Base-by-base conservation (phyloP, 1,140 invertebrate genomes). In the Pseudobourletiella spinata region DNA sequence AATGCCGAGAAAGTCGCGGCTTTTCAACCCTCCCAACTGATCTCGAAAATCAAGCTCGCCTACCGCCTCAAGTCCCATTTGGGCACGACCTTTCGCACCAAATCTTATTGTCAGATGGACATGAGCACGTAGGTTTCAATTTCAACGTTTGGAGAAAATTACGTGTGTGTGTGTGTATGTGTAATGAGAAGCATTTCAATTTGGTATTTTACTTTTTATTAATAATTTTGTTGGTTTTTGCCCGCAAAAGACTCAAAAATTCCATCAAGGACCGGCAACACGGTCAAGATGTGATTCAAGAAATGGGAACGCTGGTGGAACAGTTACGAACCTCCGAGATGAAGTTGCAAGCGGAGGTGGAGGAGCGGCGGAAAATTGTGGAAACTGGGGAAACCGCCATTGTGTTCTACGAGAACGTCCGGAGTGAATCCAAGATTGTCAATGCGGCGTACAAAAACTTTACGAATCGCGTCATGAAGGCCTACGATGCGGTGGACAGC, bases 401-500 rank as follows among this genome's bases (percentile, higher is more conserved):
- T 43, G 68, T 70, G 18, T 67, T 58, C 50, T 70, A 65, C 44
- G 68, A 70, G 66, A 70, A 65, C 57, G 60, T 70, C 16, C 59
- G 68, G 8, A 48, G 56, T n/a, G 68, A 70, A 55, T 63, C 68
- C 18, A 54, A 65, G 48, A 65, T 70, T 43, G 68, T 70, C 15
- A 65, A 64, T 52, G 30, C 61, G n/a, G 68, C 68, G 8, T 70
- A 70, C 44, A 67, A 67, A 51, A 65, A 50, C 55, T 70, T 70
- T 52, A 65, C 65, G 3, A 28, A 42, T 16, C 54, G 65, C 16
- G 62, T 70, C 35, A 20, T 48, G 29, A 63, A 55, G 24, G 64
- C 68, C 39, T 63, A 63, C 29, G 55, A 63, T 24, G 66, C 65
- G 55, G 65, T 67, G 2, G 50, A 63, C 59, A 65, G 62, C 16